Evolutionary conservation across 2,797 vertebrate species (phyloP), one percentile per base, ranked within the genome.

Genomic region (Falco berigora): DNA sequence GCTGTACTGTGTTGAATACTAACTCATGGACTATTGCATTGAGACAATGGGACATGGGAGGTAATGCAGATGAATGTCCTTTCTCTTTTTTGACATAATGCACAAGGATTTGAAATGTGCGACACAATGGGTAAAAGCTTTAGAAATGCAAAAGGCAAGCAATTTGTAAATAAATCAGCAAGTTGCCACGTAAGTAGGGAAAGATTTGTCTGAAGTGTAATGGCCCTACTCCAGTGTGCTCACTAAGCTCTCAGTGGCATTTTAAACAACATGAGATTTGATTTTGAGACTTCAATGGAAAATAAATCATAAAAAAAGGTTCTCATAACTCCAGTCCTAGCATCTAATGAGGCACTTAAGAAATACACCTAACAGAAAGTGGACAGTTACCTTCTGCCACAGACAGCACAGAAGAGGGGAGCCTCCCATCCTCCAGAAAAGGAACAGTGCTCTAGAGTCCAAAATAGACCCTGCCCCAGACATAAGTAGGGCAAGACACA

Each of bases 151-250:
- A 53, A 69, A 88, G 68, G 58, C 38, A 69, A 94, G 62, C 30
- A 81, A 63, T 89, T 62, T 91, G 89, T 83, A 86, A 94, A 94
- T 88, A 90, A 88, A 95, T 86, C 76, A 91, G 61, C 46, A 63
- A 89, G 47, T 49, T 80, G 49, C 40, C 58, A 50, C 2, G 1
- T 6, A 27, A 40, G 34, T 50, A 88, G 75, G 40, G n/a, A 90
- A 90, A 81, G 82, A 75, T 80, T 63, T 87, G 28, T 88, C 76
- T 96, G 69, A 78, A 66, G 58, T 55, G 24, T 68, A 94, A 88
- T 75, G 44, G 53, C n/a, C 42, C 76, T 86, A 25, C 42, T 81
- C 52, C 55, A 76, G 44, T 63, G 24, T 40, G n/a, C 76, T 95
- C 79, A 50, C 46, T 77, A 67, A 88, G 73, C 61, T 74, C 63